Conservation (phyloP, 2,113 vertebrate genomes). For the Anolis carolinensis region DNA sequence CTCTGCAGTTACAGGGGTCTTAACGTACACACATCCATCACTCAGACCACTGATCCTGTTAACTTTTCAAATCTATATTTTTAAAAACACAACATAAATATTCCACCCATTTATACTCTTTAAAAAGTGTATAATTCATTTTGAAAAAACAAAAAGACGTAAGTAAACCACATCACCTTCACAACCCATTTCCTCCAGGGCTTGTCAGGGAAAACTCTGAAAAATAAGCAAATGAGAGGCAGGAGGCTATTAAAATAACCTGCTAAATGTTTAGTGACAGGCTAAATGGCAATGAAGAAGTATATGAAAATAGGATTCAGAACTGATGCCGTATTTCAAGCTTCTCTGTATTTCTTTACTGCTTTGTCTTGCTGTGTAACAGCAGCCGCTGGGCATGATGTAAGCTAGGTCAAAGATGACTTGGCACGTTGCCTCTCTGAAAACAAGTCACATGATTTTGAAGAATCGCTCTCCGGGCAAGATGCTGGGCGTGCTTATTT, state of each 20-base stretch:
- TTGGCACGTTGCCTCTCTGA: background rate
- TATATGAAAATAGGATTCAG: background rate
- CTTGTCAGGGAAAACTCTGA: background rate
- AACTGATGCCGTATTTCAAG: background rate
- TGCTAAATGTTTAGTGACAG: background rate
- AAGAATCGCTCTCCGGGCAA: slow-evolving; percentile 3
- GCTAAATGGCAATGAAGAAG: background rate
- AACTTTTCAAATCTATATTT: too few species aligned
- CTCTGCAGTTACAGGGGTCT: too few species aligned
- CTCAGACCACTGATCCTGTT: too few species aligned
- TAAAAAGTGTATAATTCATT: background rate
- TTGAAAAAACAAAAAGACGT: background rate
- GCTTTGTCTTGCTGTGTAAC: background rate
- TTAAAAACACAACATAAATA: too few species aligned
- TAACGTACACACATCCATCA: too few species aligned
- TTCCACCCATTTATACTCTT: background rate
- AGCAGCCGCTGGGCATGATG: background rate
- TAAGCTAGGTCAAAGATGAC: background rate
- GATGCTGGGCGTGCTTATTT: background rate
- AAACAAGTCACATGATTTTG: background rate
- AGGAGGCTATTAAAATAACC: background rate
- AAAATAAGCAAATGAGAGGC: too few species aligned
- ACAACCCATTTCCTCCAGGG: background rate
- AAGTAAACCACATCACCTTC: background rate
- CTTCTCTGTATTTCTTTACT: background rate